Conservation (phyloP, 2,888 invertebrate species). For the Tetragonisca angustula region DNA sequence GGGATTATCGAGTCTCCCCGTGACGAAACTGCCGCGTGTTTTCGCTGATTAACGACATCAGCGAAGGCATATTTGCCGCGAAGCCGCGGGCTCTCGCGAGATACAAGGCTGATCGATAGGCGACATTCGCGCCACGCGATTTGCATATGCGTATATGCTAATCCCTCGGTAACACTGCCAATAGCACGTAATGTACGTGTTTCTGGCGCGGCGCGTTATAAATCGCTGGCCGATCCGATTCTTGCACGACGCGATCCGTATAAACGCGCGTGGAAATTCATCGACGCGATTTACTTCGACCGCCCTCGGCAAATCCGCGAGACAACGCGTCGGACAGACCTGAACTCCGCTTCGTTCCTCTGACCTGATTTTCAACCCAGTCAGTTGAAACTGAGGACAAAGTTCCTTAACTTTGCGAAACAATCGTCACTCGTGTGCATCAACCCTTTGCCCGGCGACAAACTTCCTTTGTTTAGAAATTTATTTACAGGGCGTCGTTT, state of each 20-base stretch:
- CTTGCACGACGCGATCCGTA: constrained; percentile 32
- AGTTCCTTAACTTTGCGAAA: too few relatives aligned
- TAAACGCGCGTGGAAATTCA: constrained; percentile 34
- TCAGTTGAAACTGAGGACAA: too few relatives aligned
- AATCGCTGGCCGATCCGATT: constrained; percentile 34
- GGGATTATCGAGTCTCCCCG: background rate
- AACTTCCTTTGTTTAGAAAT: too few relatives aligned
- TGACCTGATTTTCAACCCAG: background rate
- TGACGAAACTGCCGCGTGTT: background rate
- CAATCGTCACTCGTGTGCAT: too few relatives aligned
- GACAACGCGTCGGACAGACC: background rate
- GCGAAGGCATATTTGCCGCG: constrained; percentile 24
- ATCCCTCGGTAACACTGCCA: constrained; percentile 51
- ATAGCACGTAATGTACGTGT: constrained; percentile 48
- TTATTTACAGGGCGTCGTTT: too few relatives aligned
- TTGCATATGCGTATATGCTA: constrained; percentile 57
- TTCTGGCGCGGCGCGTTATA: constrained; percentile 34
- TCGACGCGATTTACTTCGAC: constrained; percentile 36
- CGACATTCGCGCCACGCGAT: constrained; percentile 43
- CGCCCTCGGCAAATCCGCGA: background rate
- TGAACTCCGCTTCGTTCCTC: background rate
- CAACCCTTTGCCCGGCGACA: too few relatives aligned
- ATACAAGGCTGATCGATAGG: constrained; percentile 46
- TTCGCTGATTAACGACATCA: constrained; percentile 11
- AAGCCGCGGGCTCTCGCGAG: constrained; percentile 17